Evolutionary conservation across 1,140 invertebrate species (phyloP).

Genomic region (Lethrus apterus): DNA sequence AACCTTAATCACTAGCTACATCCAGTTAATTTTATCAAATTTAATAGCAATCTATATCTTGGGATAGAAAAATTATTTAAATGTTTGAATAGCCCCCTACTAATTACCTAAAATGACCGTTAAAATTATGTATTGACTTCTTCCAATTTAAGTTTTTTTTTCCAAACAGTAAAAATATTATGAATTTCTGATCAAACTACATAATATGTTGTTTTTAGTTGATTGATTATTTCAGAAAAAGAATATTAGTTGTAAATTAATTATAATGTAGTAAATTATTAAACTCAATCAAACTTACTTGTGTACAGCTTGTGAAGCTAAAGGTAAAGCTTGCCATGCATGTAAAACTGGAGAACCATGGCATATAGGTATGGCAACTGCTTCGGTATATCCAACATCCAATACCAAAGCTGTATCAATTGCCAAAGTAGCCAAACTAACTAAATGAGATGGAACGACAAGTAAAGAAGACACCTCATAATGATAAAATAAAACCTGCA

Average conservation of each 20-base stretch:
- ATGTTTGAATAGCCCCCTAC: too few relatives aligned
- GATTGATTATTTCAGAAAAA: neutral
- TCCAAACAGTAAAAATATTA: too few relatives aligned
- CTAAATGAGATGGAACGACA: conserved; percentile 62
- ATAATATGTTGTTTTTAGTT: neutral
- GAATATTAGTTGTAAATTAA: conserved; percentile 3
- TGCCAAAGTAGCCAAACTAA: conserved; percentile 70
- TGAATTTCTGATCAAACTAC: too few relatives aligned
- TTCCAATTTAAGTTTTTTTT: too few relatives aligned
- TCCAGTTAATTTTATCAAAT: too few relatives aligned
- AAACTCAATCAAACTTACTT: conserved; percentile 43
- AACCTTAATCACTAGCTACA: too few relatives aligned
- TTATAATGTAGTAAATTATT: too few relatives aligned
- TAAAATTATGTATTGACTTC: too few relatives aligned
- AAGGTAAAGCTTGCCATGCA: conserved; percentile 68
- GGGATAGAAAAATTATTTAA: too few relatives aligned
- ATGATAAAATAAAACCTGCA: conserved; percentile 74
- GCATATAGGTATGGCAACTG: conserved; percentile 73
- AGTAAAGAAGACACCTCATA: conserved; percentile 68
- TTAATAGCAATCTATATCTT: too few relatives aligned
- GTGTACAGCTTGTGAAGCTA: conserved; percentile 62
- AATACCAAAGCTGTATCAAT: conserved; percentile 72
- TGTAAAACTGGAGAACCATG: conserved; percentile 76
- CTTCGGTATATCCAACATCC: conserved; percentile 81
- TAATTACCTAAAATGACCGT: too few relatives aligned